These are phyloP conservation scores for Helobdella robusta DNA, from an alignment of 2,888 invertebrate genomes.

Conservation along the genomic window DNA sequence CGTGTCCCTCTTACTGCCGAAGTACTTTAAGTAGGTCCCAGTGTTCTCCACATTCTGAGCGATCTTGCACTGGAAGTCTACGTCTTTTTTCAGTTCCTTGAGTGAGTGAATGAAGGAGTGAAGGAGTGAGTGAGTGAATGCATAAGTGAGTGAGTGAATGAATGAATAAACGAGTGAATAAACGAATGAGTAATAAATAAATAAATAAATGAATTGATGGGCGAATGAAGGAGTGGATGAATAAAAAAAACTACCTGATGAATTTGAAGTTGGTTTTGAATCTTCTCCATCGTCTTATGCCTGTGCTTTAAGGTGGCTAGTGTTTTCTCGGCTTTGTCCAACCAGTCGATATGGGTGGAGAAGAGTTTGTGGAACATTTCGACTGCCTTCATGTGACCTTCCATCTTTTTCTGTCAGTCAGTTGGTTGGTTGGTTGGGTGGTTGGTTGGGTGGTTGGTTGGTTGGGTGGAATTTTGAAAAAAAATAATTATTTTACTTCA, in stretches of 20 bases:
- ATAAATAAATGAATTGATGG: too few species aligned
- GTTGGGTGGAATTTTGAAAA: too few species aligned
- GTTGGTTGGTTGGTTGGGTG: too few species aligned
- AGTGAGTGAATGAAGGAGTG: too few species aligned
- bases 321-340: slow-evolving; percentile 46
- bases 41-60: slow-evolving; percentile 45
- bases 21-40: slow-evolving; percentile 49
- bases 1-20: slow-evolving; percentile 48
- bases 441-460: too few species aligned
- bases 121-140: too few species aligned
- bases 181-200: too few species aligned
- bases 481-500: neutral
- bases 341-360: slow-evolving; percentile 49
- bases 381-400: slow-evolving; percentile 46
- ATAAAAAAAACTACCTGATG: slow-evolving; percentile 39
- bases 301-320: slow-evolving; percentile 47
- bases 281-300: slow-evolving; percentile 45
- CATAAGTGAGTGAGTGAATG: too few species aligned
- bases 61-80: slow-evolving; percentile 44
- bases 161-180: too few species aligned
- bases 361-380: slow-evolving; percentile 46
- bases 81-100: slow-evolving; percentile 40
- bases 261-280: slow-evolving; percentile 44
- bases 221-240: too few species aligned
- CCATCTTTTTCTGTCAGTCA: slow-evolving; percentile 40